A percentile compares a stretch with the other conserved stretches of the same genome.
These are phyloP conservation scores for Urechis unicinctus DNA, from an alignment of 2,888 invertebrate species.

Conservation along the genomic window DNA sequence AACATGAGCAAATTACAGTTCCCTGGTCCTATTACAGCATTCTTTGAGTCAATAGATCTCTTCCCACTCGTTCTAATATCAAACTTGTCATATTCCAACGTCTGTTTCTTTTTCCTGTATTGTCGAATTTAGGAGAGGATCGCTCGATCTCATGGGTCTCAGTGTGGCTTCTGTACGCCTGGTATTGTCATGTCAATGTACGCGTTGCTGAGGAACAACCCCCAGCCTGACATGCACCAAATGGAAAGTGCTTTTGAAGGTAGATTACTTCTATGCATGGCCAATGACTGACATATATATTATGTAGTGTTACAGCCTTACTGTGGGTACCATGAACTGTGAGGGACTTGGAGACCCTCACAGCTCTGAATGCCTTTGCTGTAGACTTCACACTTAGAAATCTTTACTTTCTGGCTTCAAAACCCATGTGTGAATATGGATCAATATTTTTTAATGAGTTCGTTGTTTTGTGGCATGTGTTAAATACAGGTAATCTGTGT, in stretches of 20 bases:
- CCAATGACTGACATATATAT: no score
- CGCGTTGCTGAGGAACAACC: constrained; percentile 68
- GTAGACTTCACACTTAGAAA: no score
- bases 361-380: no score
- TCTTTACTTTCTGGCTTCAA: no score
- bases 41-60: no score
- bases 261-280: constrained; percentile 3
- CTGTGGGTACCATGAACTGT: no score
- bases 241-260: constrained; percentile 57
- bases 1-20: neutral
- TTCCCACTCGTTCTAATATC: no score
- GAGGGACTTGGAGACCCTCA: no score
- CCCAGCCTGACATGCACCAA: constrained; percentile 67
- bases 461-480: neutral
- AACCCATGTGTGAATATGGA: no score
- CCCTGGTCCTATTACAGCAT: no score
- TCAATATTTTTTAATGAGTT: neutral
- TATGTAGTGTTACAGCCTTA: no score
- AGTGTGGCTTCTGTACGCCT: constrained; percentile 93
- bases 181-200: constrained; percentile 99
- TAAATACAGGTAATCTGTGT: constrained; percentile 63
- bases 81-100: no score
- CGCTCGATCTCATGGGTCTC: constrained; percentile 86
- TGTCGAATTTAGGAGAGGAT: constrained; percentile 54
- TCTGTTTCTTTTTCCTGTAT: neutral